Conservation (phyloP, 2,113 vertebrate species). For the Rattus rattus region DNA sequence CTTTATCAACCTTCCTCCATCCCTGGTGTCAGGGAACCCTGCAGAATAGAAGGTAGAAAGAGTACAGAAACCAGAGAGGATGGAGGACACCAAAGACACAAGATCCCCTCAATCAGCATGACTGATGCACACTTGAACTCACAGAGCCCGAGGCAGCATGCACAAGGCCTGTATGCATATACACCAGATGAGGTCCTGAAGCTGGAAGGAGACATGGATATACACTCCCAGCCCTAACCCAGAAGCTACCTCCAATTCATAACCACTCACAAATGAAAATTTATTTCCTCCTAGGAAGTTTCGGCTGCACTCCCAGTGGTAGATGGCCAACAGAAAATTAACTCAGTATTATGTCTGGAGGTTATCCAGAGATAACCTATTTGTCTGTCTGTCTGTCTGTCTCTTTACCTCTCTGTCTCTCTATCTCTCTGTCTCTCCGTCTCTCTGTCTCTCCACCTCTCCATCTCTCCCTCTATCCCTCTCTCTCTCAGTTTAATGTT, state of each 20-base stretch:
- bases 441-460: rapidly evolving
- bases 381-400: too few species aligned
- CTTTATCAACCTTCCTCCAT: neutral
- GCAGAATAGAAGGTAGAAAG: neutral
- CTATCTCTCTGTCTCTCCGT: too few species aligned
- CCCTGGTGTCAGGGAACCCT: neutral
- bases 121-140: neutral
- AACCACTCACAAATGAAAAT: neutral
- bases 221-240: neutral
- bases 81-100: neutral
- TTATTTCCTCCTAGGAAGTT: neutral
- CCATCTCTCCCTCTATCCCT: neutral
- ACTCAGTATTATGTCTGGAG: neutral
- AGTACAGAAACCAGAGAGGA: neutral
- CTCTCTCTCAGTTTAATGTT: neutral
- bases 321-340: neutral
- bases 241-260: neutral
- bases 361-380: too few species aligned
- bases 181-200: neutral
- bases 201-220: neutral
- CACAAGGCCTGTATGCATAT: neutral
- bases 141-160: neutral
- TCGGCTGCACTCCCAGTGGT: too few species aligned
- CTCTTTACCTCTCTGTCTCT: too few species aligned
- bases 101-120: neutral